These are phyloP conservation scores for Nixonia krombeini DNA, from an alignment of 1,140 invertebrate genomes.

Conservation along the genomic window DNA sequence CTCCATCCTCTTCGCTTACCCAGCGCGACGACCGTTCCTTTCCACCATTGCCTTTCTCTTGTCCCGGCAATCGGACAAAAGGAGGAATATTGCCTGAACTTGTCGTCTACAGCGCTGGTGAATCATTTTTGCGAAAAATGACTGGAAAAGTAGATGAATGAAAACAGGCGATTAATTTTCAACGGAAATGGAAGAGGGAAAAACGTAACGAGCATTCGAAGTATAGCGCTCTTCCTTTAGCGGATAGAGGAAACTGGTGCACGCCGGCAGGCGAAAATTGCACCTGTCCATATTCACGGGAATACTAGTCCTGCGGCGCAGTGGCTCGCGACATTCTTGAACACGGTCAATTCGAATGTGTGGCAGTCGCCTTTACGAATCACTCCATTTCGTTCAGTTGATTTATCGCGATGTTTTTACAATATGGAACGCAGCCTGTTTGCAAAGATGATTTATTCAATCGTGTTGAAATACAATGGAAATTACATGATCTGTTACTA, in stretches of 20 bases:
- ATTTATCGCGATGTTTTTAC: conserved; percentile 13
- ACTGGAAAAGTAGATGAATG: neutral
- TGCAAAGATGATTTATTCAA: conserved; percentile 12
- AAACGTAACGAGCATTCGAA: conserved; percentile 4
- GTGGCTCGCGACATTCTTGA: conserved; percentile 29
- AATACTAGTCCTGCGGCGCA: conserved; percentile 23
- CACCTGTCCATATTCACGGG: conserved; percentile 38
- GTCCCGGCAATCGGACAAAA: conserved; percentile 8
- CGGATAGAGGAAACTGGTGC: conserved; percentile 34
- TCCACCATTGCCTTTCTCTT: conserved; percentile 7
- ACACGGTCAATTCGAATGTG: conserved; percentile 13
- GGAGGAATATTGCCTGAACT: conserved; percentile 5
- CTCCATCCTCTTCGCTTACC: conserved; percentile 1
- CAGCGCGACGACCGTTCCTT: neutral
- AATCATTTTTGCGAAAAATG: neutral
- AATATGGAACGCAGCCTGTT: conserved; percentile 6
- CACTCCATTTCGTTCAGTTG: conserved; percentile 8
- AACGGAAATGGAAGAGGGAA: too few relatives aligned
- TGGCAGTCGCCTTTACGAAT: conserved; percentile 12
- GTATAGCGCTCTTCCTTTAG: conserved; percentile 23
- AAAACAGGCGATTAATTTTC: neutral
- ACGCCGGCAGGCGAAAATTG: conserved; percentile 29
- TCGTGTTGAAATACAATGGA: conserved; percentile 6
- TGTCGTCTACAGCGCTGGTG: conserved; percentile 13
- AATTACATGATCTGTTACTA: conserved; percentile 1